phyloP scores from a whole-genome alignment of 2,113 vertebrate species.

The Gulo gulo region DNA sequence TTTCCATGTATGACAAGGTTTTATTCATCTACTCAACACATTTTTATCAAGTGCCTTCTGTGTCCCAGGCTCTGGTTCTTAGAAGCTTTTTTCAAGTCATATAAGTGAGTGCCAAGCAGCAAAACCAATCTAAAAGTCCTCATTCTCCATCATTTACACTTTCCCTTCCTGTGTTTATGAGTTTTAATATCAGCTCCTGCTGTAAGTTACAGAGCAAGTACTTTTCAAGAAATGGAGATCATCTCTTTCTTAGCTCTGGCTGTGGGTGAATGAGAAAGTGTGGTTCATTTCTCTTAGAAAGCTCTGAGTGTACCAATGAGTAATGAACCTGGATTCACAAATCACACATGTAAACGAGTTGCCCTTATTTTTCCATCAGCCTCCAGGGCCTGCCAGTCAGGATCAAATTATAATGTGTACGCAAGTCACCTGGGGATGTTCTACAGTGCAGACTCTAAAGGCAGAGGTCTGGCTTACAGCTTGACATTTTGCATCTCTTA shows the following conservation, averaged over 20 bases:
- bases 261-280: neutral
- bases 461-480: neutral
- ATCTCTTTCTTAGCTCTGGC: neutral
- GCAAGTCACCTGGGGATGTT: neutral
- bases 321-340: neutral
- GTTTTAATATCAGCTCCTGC: neutral
- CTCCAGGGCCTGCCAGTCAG: neutral
- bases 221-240: neutral
- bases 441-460: neutral
- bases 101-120: neutral
- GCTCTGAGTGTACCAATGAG: neutral
- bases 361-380: neutral
- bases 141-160: neutral
- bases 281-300: neutral
- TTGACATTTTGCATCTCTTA: neutral
- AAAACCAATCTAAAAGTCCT: neutral
- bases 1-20: neutral
- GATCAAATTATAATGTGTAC: neutral
- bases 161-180: neutral
- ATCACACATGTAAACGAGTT: neutral
- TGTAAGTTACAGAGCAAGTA: neutral
- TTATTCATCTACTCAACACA: neutral
- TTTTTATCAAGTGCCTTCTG: neutral
- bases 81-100: neutral
- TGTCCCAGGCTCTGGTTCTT: neutral